Evolutionary conservation across 2,797 vertebrate species (phyloP), one percentile per base, ranked within the genome.

Genomic region (Pempheris klunzingeri): DNA sequence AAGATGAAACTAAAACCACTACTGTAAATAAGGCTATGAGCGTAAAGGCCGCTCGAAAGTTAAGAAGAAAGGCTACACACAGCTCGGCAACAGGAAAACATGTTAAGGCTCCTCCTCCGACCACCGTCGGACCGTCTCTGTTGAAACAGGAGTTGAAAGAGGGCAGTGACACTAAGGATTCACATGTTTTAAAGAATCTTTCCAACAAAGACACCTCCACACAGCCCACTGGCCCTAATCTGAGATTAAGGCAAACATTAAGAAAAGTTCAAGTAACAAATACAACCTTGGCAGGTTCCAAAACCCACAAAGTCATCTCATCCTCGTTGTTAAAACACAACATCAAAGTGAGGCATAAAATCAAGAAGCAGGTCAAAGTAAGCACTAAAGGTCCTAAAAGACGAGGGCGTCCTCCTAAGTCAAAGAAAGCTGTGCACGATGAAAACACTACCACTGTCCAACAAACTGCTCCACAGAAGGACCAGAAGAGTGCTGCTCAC

Each of bases 381-480:
- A 80, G 72, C 32, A 18, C 14, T 5, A 70, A 72, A 10, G 20
- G 32, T 46, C 54, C 36, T 1, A 78, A 63, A 64, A 88, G 77
- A 63, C 86, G 77, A 82, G 82, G 71, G 0, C 84, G 69, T 15
- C 89, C 87, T 32, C 82, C 82, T 0, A 88, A 84, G 9, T 17
- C 36, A 7, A 89, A 79, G 41, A 71, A 52, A 57, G 17, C 32
- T 0, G 43, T 47, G 2, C 52, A 20, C 4, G 71, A 80, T 44
- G 83, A 88, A 59, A 90, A 84, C 50, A 24, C n/a, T 1, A 60
- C 78, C 0, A 5, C 53, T 12, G 52, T 34, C 67, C 69, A 36
- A 12, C 36, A 57, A 22, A 17, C n/a, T 4, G 7, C 11, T 28
- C 17, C n/a, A 5, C 43, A 28, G 26, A 63, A 20, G 3, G 67